Base-by-base conservation (phyloP, 1,140 invertebrate species). In the Aphelinus atriplicis region DNA sequence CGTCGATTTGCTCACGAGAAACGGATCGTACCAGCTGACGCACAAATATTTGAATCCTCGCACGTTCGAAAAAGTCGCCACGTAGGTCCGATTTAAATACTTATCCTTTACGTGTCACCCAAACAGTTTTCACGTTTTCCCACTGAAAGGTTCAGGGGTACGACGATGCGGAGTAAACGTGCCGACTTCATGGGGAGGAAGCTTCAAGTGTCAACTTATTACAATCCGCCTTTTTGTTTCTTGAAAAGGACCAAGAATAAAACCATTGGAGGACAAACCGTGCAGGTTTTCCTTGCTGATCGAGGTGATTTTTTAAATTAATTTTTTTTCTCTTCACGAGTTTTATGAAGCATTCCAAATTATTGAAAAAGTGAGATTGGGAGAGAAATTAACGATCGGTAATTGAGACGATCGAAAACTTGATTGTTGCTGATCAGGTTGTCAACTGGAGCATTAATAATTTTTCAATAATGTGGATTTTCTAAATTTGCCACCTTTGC, bases 221-320 rank as follows among this genome's bases (percentile, higher is more conserved):
- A 66, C 62, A 82, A 78, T 42, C 84, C 83, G 42, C 85, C 85
- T 0, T 73, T 84, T 55, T 78, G 75, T 53, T 86, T 82, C 62
- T 76, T 85, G 3, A 82, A 83, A 2, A 79, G 46, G 45, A 81
- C 82, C 3, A 57, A 75, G 0, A 80, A 78, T 4, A 80, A 68
- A 73, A 80, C 69, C 1, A 81, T 85, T 45, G 74, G 85, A 1
- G 81, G 80, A 9, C 26, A 75, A 3, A 58, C 81, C 10, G 71
- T 60, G 7, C 71, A 85, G 55, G 67, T 85, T 65, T 84, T 77
- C 76, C 43, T 75, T 26, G 72, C 78, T 5, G 70, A 81, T 26
- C 60, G 75, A 10, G 71, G 84, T 57, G 46, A 64, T 75, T 26
- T 1, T 43, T 50, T 55, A 60, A 71, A 62, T 57, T 48, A 1